Evolutionary conservation across 2,797 vertebrate species (phyloP), one percentile per base, ranked within the genome.

Genomic region (Hyperoplus lanceolatus): DNA sequence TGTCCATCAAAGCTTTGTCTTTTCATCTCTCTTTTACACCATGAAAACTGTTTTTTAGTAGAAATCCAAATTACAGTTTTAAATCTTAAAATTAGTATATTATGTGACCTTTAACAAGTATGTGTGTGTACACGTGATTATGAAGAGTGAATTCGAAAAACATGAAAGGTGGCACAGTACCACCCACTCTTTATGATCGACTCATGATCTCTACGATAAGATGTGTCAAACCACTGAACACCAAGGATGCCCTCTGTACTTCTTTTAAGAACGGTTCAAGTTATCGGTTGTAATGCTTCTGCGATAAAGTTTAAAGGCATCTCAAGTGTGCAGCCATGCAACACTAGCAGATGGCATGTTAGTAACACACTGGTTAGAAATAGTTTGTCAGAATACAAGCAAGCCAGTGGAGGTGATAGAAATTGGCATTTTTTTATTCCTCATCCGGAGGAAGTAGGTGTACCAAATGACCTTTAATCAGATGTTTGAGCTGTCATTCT

Each of bases 311-410:
- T 39, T 12, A 53, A 51, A 13, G 16, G 8, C 14, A 7, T 69
- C 18, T 61, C 5, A 50, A 51, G 6, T 64, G 41, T 62, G 8
- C 12, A 51, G 13, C 43, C 45, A 14, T 53, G 57, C 38, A 56
- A 54, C 38, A n/a, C 4, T 45, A 72, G 38, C 83, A 80, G 72
- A 80, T 79, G 79, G 76, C 5, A 7, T 6, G 68, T 61, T 80
- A 70, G 70, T 81, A 81, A 79, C 70, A 78, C 48, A 3, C 29
- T 36, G 59, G 11, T 65, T 7, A 42, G n/a, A 53, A 54, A 54
- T 45, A 75, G 56, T 71, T 79, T 73, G 18, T 67, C 53, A 58
- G 45, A 55, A 71, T 4, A 43, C 21, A 36, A n/a, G 63, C 53
- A 49, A 46, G 6, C 53, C 13, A 36, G 3, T 55, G 16, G 56